phyloP scores from a whole-genome alignment of 2,113 vertebrate species.

The Mobula hypostoma region DNA sequence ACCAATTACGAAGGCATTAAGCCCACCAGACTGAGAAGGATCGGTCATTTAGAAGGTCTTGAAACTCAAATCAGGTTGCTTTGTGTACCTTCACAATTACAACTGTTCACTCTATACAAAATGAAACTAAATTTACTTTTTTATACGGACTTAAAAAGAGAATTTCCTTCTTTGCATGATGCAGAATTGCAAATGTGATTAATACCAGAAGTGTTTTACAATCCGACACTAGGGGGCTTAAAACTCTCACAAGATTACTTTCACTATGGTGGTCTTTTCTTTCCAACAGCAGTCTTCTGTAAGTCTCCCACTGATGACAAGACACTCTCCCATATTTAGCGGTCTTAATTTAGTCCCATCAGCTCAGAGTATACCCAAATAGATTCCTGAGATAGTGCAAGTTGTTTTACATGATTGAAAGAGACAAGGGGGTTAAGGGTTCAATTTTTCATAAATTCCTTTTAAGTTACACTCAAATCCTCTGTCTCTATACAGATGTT shows the following conservation, averaged over 20 bases:
- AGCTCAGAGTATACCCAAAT: not conserved
- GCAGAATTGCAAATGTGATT: not conserved
- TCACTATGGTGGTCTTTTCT: not conserved
- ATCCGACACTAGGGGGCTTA: constrained; percentile 29
- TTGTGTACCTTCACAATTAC: not conserved
- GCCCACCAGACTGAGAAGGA: not conserved
- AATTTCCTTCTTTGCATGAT: not conserved
- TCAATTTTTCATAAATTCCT: not conserved
- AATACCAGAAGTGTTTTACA: not conserved
- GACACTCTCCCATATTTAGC: not conserved
- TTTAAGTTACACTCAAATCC: not conserved
- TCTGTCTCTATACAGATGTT: not conserved
- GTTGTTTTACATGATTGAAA: constrained; percentile 11
- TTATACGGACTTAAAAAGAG: too few relatives aligned
- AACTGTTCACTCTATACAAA: not conserved
- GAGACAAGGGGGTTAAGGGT: constrained; percentile 31
- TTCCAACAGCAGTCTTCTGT: not conserved
- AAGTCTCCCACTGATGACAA: not conserved
- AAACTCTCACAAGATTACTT: not conserved
- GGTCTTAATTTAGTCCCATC: not conserved
- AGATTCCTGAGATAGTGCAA: constrained; percentile 33
- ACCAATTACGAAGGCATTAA: not conserved
- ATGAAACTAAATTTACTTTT: not conserved
- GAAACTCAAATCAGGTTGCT: not conserved
- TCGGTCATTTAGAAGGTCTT: not conserved